Conservation (phyloP, 2,888 invertebrate species). For the Selenia dentaria region DNA sequence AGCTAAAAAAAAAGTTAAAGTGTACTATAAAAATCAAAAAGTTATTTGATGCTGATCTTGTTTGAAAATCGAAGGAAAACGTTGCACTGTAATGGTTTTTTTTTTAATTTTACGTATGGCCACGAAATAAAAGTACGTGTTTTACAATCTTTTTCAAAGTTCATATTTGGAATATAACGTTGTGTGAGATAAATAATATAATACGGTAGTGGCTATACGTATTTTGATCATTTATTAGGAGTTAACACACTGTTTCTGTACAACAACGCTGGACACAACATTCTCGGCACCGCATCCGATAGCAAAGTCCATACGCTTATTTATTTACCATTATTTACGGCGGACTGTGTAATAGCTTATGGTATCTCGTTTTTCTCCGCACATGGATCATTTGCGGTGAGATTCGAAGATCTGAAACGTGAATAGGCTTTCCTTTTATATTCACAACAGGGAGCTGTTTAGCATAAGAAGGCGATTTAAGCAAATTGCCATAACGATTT, state of each 20-base stretch:
- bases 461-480: conserved; percentile 80
- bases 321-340: conserved; percentile 83
- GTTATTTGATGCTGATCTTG: no score
- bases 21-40: no score
- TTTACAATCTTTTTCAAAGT: no score
- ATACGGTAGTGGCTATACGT: no score
- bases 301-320: conserved; percentile 72
- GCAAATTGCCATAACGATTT: conserved; percentile 78
- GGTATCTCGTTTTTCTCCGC: conserved; percentile 72
- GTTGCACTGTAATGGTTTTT: no score
- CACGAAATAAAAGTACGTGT: no score
- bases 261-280: conserved; percentile 47
- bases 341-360: conserved; percentile 72
- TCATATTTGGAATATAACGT: no score
- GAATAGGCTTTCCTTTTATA: conserved; percentile 52
- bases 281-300: conserved; percentile 73
- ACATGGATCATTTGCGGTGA: conserved; percentile 69
- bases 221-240: no score
- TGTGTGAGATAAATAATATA: no score
- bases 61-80: no score
- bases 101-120: no score
- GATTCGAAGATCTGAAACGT: conserved; percentile 59
- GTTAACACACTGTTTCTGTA: conserved; percentile 6
- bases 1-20: no score
- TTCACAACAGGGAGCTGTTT: conserved; percentile 71